A percentile compares a stretch with the other conserved stretches of the same genome.
Evolutionary conservation across 2,888 invertebrate genomes (phyloP).

Genomic region (Sepiola atlantica): DNA sequence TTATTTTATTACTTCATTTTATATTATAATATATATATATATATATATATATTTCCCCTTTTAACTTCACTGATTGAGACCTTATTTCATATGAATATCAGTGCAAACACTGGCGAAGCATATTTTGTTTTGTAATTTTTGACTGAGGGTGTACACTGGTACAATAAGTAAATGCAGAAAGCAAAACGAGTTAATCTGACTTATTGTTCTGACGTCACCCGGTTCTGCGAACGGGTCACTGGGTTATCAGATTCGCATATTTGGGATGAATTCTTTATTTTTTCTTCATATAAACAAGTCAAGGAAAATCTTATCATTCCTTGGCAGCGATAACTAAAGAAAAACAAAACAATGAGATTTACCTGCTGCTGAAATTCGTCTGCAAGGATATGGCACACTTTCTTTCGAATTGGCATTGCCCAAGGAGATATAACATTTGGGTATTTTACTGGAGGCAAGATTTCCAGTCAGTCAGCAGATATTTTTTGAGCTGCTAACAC

Average conservation of each 20-base stretch:
- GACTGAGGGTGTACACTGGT: neutral
- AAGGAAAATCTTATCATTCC: neutral
- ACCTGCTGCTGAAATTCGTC: neutral
- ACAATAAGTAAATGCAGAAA: neutral
- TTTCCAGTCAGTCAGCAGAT: too few relatives aligned
- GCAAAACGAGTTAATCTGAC: neutral
- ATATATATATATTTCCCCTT: too few relatives aligned
- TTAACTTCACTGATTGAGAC: too few relatives aligned
- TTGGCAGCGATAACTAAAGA: neutral
- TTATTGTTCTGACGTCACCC: neutral
- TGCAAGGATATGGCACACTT: too few relatives aligned
- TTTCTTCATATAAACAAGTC: neutral
- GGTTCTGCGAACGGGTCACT: neutral
- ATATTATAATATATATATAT: too few relatives aligned
- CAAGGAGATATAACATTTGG: too few relatives aligned
- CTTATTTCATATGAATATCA: too few relatives aligned
- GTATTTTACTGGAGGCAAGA: too few relatives aligned
- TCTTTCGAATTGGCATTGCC: too few relatives aligned
- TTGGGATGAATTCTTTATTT: neutral
- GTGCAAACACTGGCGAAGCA: too few relatives aligned
- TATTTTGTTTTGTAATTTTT: neutral
- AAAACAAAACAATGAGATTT: neutral
- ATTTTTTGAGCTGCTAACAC: too few relatives aligned
- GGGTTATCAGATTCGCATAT: neutral
- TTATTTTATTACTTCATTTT: too few relatives aligned